Base-by-base conservation (phyloP, 2,888 invertebrate species). In the Agrochola litura region DNA sequence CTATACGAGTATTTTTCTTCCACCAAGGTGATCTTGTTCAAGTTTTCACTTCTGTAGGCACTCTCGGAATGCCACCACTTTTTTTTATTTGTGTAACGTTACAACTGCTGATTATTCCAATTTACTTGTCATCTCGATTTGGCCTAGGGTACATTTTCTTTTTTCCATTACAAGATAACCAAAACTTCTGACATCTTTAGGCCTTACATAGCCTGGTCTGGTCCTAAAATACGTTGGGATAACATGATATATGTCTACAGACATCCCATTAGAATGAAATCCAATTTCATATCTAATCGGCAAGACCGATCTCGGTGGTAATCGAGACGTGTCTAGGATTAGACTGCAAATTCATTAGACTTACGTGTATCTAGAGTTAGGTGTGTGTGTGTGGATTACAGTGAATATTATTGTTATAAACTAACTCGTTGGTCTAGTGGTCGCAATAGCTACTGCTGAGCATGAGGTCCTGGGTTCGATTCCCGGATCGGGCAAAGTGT, bases 251-350 rank as follows among this genome's bases (percentile, higher is more conserved):
- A 74, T 81, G 58, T 25, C 37, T 16, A 22, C 16, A 16, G 56
- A 37, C 9, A 64, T 65, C 1, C 52, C 25, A 81, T 81, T 79
- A 74, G 52, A 81, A 73, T 77, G 54, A 67, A 72, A 84, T 81
- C 84, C 84, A 81, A 81, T 83, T 84, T 67, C 66, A 84, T 77
- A 81, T 81, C 49, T 56, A 67, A 81, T 81, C 69, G 46, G 16
- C 0, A 14, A 0, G 65, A 25, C 81, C 81, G 65, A 81, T 81
- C 81, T 75, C 1, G 3, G 41, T 52, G 10, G 65, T 75, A 75
- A 79, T 75, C 37, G 76, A 46, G 52, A 54, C 25, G n/a, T 54
- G 37, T 54, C 25, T 65, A 14, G 43, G 49, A 73, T 78, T 74
- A 64, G 37, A 58, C 58, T 9, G 54, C 12, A 22, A 81, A 65